Conservation (phyloP, 1,140 invertebrate species). For the Macrostomum lignano region DNA sequence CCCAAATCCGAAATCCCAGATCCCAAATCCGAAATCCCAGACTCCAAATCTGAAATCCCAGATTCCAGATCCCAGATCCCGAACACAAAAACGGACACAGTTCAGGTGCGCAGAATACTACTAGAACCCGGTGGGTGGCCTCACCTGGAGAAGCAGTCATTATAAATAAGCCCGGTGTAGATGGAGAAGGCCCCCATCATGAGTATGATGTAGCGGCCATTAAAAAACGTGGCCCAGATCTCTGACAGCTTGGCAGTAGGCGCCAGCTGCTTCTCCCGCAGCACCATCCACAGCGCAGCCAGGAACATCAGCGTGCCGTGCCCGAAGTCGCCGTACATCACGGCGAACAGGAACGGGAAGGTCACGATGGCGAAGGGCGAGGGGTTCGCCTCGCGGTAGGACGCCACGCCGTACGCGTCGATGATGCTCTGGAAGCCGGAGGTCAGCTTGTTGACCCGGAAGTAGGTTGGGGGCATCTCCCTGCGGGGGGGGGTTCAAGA, state of each 20-base stretch:
- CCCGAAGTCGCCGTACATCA: slow-evolving; percentile 89
- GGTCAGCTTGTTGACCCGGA: slow-evolving; percentile 79
- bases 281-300: slow-evolving; percentile 35
- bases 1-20: too few relatives aligned
- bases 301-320: slow-evolving; percentile 45
- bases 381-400: slow-evolving; percentile 78
- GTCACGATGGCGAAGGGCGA: slow-evolving; percentile 74
- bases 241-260: slow-evolving; percentile 16
- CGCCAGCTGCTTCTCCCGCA: slow-evolving; percentile 28
- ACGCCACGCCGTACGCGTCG: slow-evolving; percentile 74
- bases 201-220: slow-evolving; percentile 78
- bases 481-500: too few relatives aligned
- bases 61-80: too few relatives aligned
- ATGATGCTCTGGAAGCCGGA: slow-evolving; percentile 74
- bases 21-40: too few relatives aligned
- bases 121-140: too few relatives aligned
- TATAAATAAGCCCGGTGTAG: slow-evolving; percentile 88
- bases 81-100: too few relatives aligned
- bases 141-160: slow-evolving; percentile 82
- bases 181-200: slow-evolving; percentile 88
- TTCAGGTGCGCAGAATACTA: too few relatives aligned
- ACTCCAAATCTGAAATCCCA: too few relatives aligned
- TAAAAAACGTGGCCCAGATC: slow-evolving; percentile 90
- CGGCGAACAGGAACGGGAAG: slow-evolving; percentile 82
- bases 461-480: slow-evolving; percentile 71